Evolutionary conservation across 2,797 vertebrate genomes (phyloP), one percentile per base, ranked within the genome.

Genomic region (Hipposideros larvatus): DNA sequence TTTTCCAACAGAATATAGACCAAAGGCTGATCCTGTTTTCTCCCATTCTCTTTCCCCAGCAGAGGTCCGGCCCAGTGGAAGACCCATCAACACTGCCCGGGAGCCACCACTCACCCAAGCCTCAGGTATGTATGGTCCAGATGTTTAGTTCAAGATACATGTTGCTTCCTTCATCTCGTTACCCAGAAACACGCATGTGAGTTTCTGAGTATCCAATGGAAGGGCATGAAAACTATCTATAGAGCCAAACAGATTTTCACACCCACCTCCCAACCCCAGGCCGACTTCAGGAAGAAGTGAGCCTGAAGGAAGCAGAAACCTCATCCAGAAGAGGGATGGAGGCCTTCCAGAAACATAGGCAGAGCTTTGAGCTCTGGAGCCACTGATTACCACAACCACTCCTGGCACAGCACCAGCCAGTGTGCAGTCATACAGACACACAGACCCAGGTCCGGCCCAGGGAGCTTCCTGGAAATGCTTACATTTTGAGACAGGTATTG

Each of bases 51-150:
- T 78, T 96, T 97, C 91, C 98, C 11, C 96, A 99, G 99, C 99
- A 87, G 99, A 99, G 46, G 98, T 99, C 98, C 99, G 99, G 48
- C 99, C 99, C 74, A 99, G 99, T 28, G 99, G 99, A 55, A 99
- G 99, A 75, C 99, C 99, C 0, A 98, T 99, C 61, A 99, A 99
- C 93, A 99, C 99, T 0, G 99, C 99, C 18, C 99, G 99, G 95
- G 99, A 99, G 91, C 99, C 99, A 0, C 99, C 99, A 0, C 99
- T 99, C 83, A 98, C 99, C 83, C 99, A 99, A 96, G 96, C 99
- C 94, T 99, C 99, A 96, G 99, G 99, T 99, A 98, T 16, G 91
- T 87, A 43, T 11, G 7, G 26, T 61, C 41, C 74, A 57, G n/a
- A 57, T 28, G 70, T n/a, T 53, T 51, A 66, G 48, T 24, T 87